Conservation (phyloP, 2,888 invertebrate genomes). For the Caenorhabditis auriculariae region DNA sequence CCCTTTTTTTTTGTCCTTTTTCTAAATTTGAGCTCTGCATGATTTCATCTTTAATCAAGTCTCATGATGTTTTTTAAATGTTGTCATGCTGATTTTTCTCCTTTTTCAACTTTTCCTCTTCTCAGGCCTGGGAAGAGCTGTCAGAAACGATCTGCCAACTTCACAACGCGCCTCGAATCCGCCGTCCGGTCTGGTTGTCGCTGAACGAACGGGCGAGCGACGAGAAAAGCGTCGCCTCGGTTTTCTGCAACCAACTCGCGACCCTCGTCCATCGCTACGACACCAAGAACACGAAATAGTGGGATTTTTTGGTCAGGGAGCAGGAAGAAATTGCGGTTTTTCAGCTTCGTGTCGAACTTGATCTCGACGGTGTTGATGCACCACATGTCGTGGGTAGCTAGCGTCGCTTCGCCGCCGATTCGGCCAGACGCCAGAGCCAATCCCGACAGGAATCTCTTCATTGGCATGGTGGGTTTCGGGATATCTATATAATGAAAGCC, state of each 20-base stretch:
- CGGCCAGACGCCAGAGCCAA: background rate
- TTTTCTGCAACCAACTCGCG: constrained; percentile 50
- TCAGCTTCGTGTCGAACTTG: constrained; percentile 55
- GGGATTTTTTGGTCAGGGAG: constrained; percentile 9
- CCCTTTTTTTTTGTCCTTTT: background rate
- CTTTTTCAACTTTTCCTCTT: too few relatives aligned
- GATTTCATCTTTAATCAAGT: too few relatives aligned
- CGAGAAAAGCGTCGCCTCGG: constrained; percentile 25
- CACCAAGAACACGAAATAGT: constrained; percentile 54
- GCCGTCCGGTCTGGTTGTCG: constrained; percentile 52
- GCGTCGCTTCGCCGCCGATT: constrained; percentile 52
- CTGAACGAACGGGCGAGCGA: constrained; percentile 29
- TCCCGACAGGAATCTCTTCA: constrained; percentile 13
- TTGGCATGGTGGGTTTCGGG: constrained; percentile 37
- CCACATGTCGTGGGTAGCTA: constrained; percentile 60
- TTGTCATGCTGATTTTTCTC: too few relatives aligned
- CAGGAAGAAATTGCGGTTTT: constrained; percentile 3
- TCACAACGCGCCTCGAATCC: constrained; percentile 50
- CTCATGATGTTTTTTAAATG: too few relatives aligned
- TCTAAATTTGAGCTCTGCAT: too few relatives aligned
- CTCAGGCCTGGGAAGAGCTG: constrained; percentile 46
- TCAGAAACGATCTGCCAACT: constrained; percentile 42
- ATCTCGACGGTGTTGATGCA: constrained; percentile 58
- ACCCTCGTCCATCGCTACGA: constrained; percentile 38
- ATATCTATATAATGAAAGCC: too few relatives aligned